Evolutionary conservation across 1,140 invertebrate species (phyloP), one percentile per base, ranked within the genome.

Genomic region (Solen grandis): DNA sequence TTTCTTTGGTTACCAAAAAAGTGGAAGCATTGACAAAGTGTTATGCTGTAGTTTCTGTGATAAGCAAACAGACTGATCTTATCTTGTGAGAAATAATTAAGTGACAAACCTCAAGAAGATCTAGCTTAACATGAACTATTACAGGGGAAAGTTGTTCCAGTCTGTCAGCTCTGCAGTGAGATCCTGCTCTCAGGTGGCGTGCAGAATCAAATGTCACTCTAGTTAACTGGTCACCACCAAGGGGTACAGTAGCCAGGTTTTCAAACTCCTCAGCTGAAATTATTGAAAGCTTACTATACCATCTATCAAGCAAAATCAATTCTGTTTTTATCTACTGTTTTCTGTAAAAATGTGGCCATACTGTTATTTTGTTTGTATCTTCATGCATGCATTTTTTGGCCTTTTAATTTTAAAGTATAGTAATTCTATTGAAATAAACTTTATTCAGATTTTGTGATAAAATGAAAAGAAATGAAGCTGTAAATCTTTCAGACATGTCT

Each of bases 151-250:
- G 52, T 2, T 72, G 25, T 8, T 57, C 54, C 5, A 57, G 33
- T 5, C 69, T 29, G 13, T 72, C 69, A 5, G 50, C 59, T 59
- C 52, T 3, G 5, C n/a, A 60, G 57, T 62, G 70, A 38, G 70
- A 41, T 4, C 57, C 70, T 41, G 35, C 31, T 29, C 70, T 74
- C 19, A 74, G 29, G 5, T 38, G 8, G 1, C 57, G 54, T 5
- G 70, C 70, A 22, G 55, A 60, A 29, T 74, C 70, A 41, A 74
- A 62, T 3, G 55, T 60, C 35, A 74, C 57, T 3, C 70, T 27
- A 38, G 70, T 74, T 35, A 74, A 33, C 57, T 74, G 70, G 57
- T 74, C 70, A 2, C 70, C 70, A 36, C 70, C 70, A 3, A 74
- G 16, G n/a, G 70, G 70, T 38, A 74, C 62, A 22, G 13, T 72